These are phyloP conservation scores for Crioceris asparagi DNA, from an alignment of 2,888 invertebrate species.

Conservation along the genomic window DNA sequence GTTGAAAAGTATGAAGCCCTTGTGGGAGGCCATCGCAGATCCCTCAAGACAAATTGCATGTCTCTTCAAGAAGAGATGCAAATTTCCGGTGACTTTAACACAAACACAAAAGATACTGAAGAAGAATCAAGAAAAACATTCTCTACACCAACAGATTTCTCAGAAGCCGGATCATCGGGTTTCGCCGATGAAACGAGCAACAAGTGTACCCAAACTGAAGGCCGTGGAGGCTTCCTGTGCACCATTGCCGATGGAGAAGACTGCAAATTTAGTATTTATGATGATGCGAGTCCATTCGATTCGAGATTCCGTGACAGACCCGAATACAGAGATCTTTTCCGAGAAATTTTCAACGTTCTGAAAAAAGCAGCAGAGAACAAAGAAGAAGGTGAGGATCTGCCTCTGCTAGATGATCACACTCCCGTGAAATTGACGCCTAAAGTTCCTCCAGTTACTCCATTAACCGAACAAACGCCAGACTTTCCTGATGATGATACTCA, in stretches of 20 bases:
- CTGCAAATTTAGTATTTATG: constrained; percentile 76
- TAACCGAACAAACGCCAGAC: constrained; percentile 48
- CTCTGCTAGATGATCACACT: constrained; percentile 55
- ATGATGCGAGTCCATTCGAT: constrained; percentile 65
- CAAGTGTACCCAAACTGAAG: constrained; percentile 74
- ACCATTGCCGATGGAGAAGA: constrained; percentile 79
- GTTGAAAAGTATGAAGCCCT: constrained; percentile 80
- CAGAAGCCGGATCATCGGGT: constrained; percentile 66
- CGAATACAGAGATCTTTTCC: constrained; percentile 69
- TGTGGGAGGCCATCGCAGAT: constrained; percentile 61
- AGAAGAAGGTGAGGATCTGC: constrained; percentile 66
- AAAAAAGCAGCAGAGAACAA: constrained; percentile 77
- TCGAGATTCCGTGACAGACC: constrained; percentile 73
- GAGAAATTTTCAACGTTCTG: constrained; percentile 72
- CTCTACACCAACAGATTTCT: constrained; percentile 72
- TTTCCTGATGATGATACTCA: constrained; percentile 56
- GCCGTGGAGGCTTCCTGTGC: constrained; percentile 69
- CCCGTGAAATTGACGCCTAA: constrained; percentile 27
- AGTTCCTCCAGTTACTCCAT: constrained; percentile 59
- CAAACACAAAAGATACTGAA: constrained; percentile 50
- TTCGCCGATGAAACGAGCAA: constrained; percentile 77
- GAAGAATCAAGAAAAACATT: constrained; percentile 52
- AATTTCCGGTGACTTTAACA: constrained; percentile 61
- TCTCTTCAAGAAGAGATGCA: constrained; percentile 65
- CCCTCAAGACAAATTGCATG: constrained; percentile 40